Percentiles rank a stretch among this genome's conserved stretches.
phyloP scores from a whole-genome alignment of 64 coral and sea anemone genomes.

The Exaiptasia diaphana region DNA sequence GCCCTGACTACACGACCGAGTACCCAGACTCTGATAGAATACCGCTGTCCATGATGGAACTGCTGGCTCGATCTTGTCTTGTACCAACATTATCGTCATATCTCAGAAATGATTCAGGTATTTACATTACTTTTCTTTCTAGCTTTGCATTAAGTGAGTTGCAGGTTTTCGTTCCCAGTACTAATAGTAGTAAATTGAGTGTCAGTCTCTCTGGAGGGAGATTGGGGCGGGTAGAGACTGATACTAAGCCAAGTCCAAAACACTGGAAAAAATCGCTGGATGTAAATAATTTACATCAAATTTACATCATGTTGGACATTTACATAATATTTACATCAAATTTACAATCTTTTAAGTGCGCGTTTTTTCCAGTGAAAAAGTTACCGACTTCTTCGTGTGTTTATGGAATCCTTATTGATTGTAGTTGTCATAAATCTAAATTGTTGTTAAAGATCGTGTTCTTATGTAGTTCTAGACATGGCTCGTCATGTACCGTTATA shows the following conservation, averaged over 20 bases:
- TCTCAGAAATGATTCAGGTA: conserved; percentile 96
- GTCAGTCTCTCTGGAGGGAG: neutral
- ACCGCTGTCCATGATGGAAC: conserved; percentile 28
- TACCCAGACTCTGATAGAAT: conserved; percentile 12
- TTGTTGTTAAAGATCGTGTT: no score
- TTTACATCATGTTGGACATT: no score
- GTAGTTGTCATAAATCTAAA: no score
- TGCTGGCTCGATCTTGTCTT: conserved; percentile 76
- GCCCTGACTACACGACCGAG: neutral
- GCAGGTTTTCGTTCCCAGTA: no score
- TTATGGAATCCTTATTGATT: no score
- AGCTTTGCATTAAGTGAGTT: neutral
- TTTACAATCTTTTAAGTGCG: no score
- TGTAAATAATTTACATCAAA: no score
- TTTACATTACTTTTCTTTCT: neutral
- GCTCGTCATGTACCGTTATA: conserved; percentile 98
- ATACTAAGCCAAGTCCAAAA: neutral
- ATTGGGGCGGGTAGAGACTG: neutral
- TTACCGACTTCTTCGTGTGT: no score
- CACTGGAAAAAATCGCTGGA: no score
- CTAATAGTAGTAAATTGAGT: no score
- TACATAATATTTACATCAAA: no score
- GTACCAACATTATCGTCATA: conserved; percentile 88
- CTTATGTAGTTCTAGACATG: conserved; percentile 86
- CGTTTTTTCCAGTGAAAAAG: no score